Evolutionary conservation across 2,113 vertebrate species (phyloP).

Genomic region (Myxocyprinus asiaticus): DNA sequence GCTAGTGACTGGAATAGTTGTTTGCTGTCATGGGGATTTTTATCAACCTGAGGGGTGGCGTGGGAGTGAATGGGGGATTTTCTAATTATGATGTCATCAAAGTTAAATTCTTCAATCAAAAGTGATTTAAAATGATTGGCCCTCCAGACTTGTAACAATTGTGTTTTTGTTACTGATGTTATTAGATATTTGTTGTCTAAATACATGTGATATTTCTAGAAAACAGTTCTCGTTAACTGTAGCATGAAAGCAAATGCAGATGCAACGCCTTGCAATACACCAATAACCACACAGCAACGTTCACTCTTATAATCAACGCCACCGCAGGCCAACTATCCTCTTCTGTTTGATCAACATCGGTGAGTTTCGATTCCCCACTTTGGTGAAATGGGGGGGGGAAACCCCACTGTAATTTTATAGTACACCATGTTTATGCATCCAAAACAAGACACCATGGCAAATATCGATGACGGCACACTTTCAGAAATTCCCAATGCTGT

Average conservation of each 20-base stretch:
- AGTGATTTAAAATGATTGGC: neutral
- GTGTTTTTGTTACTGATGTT: neutral
- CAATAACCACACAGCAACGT: neutral
- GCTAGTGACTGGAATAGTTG: slow-evolving; percentile 57
- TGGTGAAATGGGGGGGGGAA: slow-evolving; percentile 33
- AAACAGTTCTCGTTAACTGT: neutral
- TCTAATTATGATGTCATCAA: slow-evolving; percentile 12
- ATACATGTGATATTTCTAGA: neutral
- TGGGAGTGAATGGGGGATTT: slow-evolving; percentile 21
- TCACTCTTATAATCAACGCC: neutral
- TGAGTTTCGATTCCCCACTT: slow-evolving; percentile 15
- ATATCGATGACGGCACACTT: slow-evolving; percentile 25
- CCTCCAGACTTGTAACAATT: neutral
- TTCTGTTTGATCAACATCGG: slow-evolving; percentile 31
- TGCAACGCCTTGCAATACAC: neutral
- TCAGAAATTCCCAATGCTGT: slow-evolving; percentile 58
- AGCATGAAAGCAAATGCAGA: neutral
- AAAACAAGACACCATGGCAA: neutral
- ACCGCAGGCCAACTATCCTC: neutral
- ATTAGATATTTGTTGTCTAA: neutral
- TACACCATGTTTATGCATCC: slow-evolving; percentile 58
- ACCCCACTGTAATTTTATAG: slow-evolving; percentile 30
- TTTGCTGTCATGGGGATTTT: slow-evolving; percentile 49
- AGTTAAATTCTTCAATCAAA: neutral
- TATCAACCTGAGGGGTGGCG: neutral